Conservation (phyloP, 2,888 invertebrate species). For the Fabriciana adippe region DNA sequence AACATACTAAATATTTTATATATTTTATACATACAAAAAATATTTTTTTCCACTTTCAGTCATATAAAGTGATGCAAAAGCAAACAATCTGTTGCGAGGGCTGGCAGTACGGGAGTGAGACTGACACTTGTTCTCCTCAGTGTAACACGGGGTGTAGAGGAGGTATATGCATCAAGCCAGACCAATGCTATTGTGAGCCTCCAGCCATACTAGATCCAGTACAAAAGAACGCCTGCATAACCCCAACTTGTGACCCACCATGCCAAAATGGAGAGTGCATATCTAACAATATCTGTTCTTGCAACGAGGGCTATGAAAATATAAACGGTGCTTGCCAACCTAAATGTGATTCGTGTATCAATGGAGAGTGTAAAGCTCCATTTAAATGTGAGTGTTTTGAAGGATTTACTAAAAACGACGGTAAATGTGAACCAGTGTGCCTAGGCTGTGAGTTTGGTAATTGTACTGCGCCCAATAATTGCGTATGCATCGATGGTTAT, state of each 20-base stretch:
- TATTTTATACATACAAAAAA: neutral
- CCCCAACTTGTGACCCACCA: conserved; percentile 54
- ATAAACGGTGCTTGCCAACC: conserved; percentile 44
- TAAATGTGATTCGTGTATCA: conserved; percentile 41
- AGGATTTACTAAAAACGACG: conserved; percentile 67
- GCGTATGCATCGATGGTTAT: conserved; percentile 65
- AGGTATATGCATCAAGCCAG: conserved; percentile 69
- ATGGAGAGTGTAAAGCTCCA: conserved; percentile 72
- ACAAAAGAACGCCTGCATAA: conserved; percentile 58
- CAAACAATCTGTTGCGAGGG: conserved; percentile 69
- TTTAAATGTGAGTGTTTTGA: conserved; percentile 82
- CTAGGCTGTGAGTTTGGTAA: conserved; percentile 53
- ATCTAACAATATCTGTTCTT: conserved; percentile 60
- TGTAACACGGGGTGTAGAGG: conserved; percentile 75
- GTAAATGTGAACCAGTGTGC: conserved; percentile 51
- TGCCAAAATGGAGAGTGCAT: conserved; percentile 64
- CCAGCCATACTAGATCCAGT: conserved; percentile 57
- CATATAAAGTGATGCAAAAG: conserved; percentile 50
- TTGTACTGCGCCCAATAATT: conserved; percentile 65
- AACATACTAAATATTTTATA: neutral
- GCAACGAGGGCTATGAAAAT: conserved; percentile 49
- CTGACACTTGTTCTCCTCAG: conserved; percentile 67
- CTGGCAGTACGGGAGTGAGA: conserved; percentile 58
- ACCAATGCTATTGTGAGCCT: conserved; percentile 60
- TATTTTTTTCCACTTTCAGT: conserved; percentile 49